Percentiles rank a stretch among this genome's conserved stretches.
These are phyloP conservation scores for Albula glossodonta DNA, from an alignment of 2,113 vertebrate species.

Conservation along the genomic window DNA sequence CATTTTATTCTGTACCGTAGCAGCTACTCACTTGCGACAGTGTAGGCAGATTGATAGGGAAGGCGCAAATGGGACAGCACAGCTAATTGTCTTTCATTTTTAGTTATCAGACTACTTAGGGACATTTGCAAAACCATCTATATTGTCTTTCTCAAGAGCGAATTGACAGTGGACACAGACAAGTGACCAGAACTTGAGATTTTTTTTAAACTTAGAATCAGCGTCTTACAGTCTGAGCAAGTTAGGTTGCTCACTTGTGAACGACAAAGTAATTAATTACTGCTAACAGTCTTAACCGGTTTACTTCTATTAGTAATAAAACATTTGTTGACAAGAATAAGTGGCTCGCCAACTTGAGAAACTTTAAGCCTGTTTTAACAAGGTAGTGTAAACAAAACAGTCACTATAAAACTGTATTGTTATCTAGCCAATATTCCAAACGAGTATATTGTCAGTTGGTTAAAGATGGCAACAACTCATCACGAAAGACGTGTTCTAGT, in stretches of 20 bases:
- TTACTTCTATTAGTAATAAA: too few species aligned
- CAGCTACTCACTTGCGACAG: background rate
- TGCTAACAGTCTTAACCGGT: too few species aligned
- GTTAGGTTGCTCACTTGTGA: background rate
- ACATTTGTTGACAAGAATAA: background rate
- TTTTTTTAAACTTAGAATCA: too few species aligned
- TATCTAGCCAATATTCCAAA: background rate
- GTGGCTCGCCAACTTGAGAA: background rate
- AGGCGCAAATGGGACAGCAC: background rate
- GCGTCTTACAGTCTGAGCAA: background rate
- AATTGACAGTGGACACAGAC: too few species aligned
- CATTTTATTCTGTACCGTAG: background rate
- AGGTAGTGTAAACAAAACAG: background rate
- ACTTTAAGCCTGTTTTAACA: background rate
- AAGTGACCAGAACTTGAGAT: too few species aligned
- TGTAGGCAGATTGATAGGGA: background rate
- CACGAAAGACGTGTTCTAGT: constrained; percentile 60
- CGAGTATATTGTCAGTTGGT: too few species aligned
- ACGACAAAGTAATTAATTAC: too few species aligned
- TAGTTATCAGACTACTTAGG: too few species aligned
- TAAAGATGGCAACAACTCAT: constrained; percentile 56
- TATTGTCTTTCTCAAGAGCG: background rate
- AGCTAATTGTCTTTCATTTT: too few species aligned
- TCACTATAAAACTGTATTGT: background rate
- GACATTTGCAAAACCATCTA: background rate